Base-by-base conservation (phyloP, 2,797 vertebrate species). In the Eulemur rubriventer region DNA sequence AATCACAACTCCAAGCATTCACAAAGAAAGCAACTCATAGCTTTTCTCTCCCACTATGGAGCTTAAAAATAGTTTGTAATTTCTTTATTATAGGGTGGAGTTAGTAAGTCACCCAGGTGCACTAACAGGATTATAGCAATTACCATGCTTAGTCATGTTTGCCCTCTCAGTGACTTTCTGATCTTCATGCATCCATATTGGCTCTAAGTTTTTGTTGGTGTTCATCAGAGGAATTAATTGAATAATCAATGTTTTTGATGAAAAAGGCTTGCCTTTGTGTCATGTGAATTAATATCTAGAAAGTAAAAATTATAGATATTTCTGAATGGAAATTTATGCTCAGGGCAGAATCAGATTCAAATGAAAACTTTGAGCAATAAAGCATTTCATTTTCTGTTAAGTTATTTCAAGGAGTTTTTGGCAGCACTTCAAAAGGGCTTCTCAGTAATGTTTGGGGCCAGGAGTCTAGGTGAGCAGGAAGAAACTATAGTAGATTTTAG, bases 221-320 rank as follows among this genome's bases (percentile, higher is more conserved):
- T 78, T 94, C 50, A 95, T 91, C 78, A 79, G 35, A 82, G 20
- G 35, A 55, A 94, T 94, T 92, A 95, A 95, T 69, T 87, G 81
- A 96, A 90, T 94, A 95, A 96, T 81, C 72, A 83, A 14, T 84
- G 46, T 3, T 87, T 96, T 91, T 92, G 61, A 63, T 88, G 80
- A 87, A 83, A 91, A 83, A 72, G 20, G 2, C 28, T 6, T 92
- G 26, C 3, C 48, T 84, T 80, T 67, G 24, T 86, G 18, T 88
- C 48, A 88, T 65, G 46, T 59, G 63, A 93, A 94, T 96, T 73
- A 88, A 59, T 17, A 95, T 16, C 35, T 28, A 79, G 24, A 59
- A 63, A 87, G 1, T 59, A 81, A 97, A 95, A 89, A 63, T 65
- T 41, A 87, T 9, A 67, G n/a, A 55, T 65, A 48, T 30, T 88